Conservation (phyloP, 1,140 invertebrate species). For the Batillaria attramentaria region DNA sequence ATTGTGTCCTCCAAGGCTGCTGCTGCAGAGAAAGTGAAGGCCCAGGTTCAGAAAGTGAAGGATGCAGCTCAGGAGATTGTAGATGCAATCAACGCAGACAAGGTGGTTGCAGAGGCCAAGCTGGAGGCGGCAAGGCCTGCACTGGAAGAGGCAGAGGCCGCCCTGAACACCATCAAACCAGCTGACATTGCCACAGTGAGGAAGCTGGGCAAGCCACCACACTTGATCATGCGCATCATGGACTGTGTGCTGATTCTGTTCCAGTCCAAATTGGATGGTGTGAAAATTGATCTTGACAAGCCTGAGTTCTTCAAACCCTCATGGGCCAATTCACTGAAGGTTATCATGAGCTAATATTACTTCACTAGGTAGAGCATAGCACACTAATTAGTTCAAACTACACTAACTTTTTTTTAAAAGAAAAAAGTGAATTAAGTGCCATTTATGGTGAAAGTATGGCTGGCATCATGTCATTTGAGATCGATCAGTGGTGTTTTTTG, state of each 20-base stretch:
- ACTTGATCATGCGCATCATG: constrained; percentile 98
- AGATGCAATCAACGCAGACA: constrained; percentile 89
- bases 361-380: too few relatives aligned
- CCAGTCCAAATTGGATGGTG: constrained; percentile 86
- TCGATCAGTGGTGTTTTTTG: too few relatives aligned
- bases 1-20: constrained; percentile 80
- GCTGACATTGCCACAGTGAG: constrained; percentile 91
- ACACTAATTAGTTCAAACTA: too few relatives aligned
- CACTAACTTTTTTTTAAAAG: too few relatives aligned
- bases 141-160: constrained; percentile 92
- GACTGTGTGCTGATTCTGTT: constrained; percentile 95
- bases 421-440: too few relatives aligned
- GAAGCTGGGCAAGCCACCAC: constrained; percentile 93
- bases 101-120: constrained; percentile 90
- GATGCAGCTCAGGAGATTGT: constrained; percentile 89
- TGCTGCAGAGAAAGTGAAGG: constrained; percentile 95
- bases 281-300: constrained; percentile 84
- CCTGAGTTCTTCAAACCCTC: constrained; percentile 29
- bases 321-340: constrained; percentile 32
- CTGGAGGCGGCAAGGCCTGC: constrained; percentile 93
- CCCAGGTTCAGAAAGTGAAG: constrained; percentile 93
- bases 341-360: too few relatives aligned
- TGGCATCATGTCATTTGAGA: too few relatives aligned
- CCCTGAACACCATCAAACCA: constrained; percentile 92
- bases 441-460: too few relatives aligned